phyloP scores from a whole-genome alignment of 2,113 vertebrate species.

The Chaetura pelagica region DNA sequence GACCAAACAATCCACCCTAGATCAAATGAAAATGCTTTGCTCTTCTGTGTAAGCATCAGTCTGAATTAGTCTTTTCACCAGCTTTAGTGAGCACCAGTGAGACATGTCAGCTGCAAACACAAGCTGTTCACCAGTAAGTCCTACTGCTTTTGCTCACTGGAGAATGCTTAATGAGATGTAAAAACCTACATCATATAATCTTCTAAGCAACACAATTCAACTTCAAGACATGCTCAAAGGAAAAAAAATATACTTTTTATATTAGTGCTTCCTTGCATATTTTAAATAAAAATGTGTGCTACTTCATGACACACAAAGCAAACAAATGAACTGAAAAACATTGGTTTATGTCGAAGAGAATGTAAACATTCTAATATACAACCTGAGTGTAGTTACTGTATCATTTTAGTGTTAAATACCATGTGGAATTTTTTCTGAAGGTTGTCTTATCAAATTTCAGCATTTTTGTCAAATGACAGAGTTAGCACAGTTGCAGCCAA shows the following conservation, averaged over 20 bases:
- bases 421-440: background rate
- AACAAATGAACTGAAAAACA: background rate
- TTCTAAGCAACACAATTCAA: background rate
- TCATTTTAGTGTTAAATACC: background rate
- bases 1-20: constrained; percentile 14
- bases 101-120: constrained; percentile 43
- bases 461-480: constrained; percentile 47
- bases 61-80: constrained; percentile 19
- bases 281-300: background rate
- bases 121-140: constrained; percentile 34
- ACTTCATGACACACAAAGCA: background rate
- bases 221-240: background rate
- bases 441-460: background rate
- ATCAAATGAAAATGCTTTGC: constrained; percentile 35
- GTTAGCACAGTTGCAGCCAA: background rate
- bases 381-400: background rate
- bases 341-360: background rate
- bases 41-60: background rate
- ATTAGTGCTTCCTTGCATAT: background rate
- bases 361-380: background rate
- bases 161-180: background rate
- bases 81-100: background rate
- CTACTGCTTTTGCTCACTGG: background rate
- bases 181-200: background rate
- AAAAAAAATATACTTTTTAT: background rate